Evolutionary conservation across 1,140 invertebrate genomes (phyloP).

Genomic region (Polypedilum pembai): DNA sequence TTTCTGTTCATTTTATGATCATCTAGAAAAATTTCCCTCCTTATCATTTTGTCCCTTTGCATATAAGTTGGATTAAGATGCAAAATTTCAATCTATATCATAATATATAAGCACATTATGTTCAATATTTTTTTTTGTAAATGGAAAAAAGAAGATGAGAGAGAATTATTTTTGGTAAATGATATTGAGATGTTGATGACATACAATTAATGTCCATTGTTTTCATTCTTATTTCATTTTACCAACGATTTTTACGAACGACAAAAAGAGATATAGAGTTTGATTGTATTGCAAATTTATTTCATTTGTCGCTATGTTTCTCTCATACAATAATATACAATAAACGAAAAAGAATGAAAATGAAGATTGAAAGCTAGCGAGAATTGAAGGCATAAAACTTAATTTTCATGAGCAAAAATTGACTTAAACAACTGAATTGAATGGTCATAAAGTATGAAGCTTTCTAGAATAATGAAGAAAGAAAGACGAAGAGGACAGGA

Average conservation of each 20-base stretch:
- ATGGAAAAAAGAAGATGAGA: neutral
- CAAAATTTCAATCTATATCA: too few species aligned
- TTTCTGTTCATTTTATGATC: conserved; percentile 21
- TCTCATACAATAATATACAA: neutral
- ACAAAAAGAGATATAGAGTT: neutral
- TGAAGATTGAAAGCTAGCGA: neutral
- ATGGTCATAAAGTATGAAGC: neutral
- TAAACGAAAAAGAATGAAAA: neutral
- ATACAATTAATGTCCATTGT: conserved; percentile 18
- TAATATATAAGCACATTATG: too few species aligned
- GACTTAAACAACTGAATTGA: neutral
- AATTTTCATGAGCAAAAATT: neutral
- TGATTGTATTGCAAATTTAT: neutral
- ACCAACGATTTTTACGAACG: neutral
- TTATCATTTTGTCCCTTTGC: too few species aligned
- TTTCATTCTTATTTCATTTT: neutral
- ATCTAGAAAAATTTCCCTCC: neutral
- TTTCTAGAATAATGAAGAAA: neutral
- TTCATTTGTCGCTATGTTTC: neutral
- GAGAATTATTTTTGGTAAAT: neutral
- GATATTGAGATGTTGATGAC: conserved; percentile 2
- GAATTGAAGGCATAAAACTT: neutral
- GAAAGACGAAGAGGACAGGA: conserved; percentile 7
- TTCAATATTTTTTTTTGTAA: too few species aligned
- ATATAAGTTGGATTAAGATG: too few species aligned